phyloP scores from a whole-genome alignment of 2,888 invertebrate genomes.

The Meiosimyza decipiens region DNA sequence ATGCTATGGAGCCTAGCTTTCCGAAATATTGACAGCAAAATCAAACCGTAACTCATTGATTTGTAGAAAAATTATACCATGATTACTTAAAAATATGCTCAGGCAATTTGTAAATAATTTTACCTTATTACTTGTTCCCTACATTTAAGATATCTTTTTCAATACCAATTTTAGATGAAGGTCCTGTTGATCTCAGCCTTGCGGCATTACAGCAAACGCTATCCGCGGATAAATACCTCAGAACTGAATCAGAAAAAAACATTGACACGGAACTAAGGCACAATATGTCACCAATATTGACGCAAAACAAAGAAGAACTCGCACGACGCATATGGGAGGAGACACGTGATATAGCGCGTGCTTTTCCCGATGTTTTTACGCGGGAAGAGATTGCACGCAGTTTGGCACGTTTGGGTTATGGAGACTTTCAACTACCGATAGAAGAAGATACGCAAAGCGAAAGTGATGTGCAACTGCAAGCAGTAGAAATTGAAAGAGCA shows the following conservation, averaged over 20 bases:
- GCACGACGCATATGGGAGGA: constrained; percentile 63
- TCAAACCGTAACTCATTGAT: too few relatives aligned
- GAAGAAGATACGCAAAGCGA: constrained; percentile 43
- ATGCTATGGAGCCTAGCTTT: too few relatives aligned
- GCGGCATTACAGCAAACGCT: constrained; percentile 41
- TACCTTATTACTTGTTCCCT: too few relatives aligned
- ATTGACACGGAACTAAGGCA: background rate
- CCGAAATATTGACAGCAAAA: too few relatives aligned
- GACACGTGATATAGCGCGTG: constrained; percentile 62
- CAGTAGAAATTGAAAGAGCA: constrained; percentile 16
- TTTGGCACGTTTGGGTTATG: constrained; percentile 59
- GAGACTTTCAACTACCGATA: constrained; percentile 54
- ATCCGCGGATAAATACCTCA: background rate
- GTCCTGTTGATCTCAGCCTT: constrained; percentile 62
- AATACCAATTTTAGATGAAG: constrained; percentile 53
- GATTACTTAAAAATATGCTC: too few relatives aligned
- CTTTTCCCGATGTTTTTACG: constrained; percentile 64
- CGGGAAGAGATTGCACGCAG: constrained; percentile 63
- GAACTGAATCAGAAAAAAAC: background rate
- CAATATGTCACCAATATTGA: constrained; percentile 39
- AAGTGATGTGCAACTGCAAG: constrained; percentile 43
- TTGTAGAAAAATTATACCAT: too few relatives aligned
- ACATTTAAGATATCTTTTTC: too few relatives aligned
- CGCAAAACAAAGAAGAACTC: constrained; percentile 58
- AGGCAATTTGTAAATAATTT: too few relatives aligned